Evolutionary conservation across 1,140 invertebrate genomes (phyloP), one percentile per base, ranked within the genome.

Genomic region (Zaprionus inermis): DNA sequence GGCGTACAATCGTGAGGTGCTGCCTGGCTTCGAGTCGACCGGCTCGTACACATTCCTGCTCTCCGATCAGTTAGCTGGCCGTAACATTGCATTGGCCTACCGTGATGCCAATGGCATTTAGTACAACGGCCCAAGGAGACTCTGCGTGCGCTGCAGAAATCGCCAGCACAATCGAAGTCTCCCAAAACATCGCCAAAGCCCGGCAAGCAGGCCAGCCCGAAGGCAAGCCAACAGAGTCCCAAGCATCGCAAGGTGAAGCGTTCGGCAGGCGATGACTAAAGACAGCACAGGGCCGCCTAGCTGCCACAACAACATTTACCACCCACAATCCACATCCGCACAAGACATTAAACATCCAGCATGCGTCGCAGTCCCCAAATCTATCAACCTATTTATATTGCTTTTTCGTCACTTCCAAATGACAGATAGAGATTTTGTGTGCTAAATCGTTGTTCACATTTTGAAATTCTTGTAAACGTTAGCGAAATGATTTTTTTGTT

Each of bases 1-100:
- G 79, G 94, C 95, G n/a, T 99, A 97, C 92, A 96, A 98, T 81
- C 95, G 95, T 84, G 94, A 96, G 84, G 97, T 99, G 0, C 97
- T 97, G 82, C 96, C 98, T 0, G 95, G 96, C 58, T 95, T 98
- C 81, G 97, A 99, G 93, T 97, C 97, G 14, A 99, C 99, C 0
- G 95, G 99, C 66, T 96, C 96, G 54, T 99, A 99, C 92, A 97
- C 97, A 4, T 99, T 99, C 91, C 94, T 98, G 63, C 97, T 98
- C 22, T 97, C 97, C 76, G 99, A 99, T 92, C 95, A 96, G 56
- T 99, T 99, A 91, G 97, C 98, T 91, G 97, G 98, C 67, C 94
- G 99, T 79, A 97, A 97, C 81, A 95, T 99, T 79, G 98, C 98
- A 77, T 93, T 99, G 4, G 96, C 96, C 80, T 99, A 99, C 93